phyloP scores from a whole-genome alignment of 1,140 invertebrate genomes.

The Pseudomyrmex dendroicus region DNA sequence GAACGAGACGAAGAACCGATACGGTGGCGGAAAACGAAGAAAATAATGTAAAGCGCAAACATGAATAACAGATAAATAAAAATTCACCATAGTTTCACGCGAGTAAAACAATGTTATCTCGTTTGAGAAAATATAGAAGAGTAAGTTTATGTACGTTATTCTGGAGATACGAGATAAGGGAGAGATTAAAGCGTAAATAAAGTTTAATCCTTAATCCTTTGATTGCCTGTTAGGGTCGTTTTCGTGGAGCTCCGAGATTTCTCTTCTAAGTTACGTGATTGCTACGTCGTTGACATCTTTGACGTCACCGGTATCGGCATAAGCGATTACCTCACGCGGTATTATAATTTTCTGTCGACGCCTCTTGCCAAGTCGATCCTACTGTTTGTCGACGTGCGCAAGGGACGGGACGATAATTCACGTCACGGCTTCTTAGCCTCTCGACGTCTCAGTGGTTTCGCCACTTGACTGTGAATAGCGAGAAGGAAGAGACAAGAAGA shows the following conservation, averaged over 20 bases:
- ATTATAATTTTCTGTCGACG: conserved; percentile 57
- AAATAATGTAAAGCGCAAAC: background rate
- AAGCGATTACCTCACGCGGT: conserved; percentile 56
- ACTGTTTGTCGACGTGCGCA: conserved; percentile 66
- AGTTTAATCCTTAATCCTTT: conserved; percentile 19
- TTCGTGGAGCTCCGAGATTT: conserved; percentile 5
- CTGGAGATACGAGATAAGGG: background rate
- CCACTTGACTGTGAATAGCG: conserved; percentile 70
- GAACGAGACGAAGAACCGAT: background rate
- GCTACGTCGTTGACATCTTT: conserved; percentile 9
- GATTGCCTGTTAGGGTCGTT: background rate
- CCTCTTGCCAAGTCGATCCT: conserved; percentile 60
- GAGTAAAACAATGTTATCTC: background rate
- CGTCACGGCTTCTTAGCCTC: conserved; percentile 69
- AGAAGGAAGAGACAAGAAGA: conserved; percentile 37
- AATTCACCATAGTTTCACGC: background rate
- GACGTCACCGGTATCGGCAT: conserved; percentile 39
- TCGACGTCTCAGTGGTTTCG: conserved; percentile 69
- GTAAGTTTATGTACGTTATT: background rate
- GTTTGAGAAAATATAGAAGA: background rate
- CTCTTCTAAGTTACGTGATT: background rate
- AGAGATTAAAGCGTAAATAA: conserved; percentile 10
- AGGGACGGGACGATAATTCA: conserved; percentile 69
- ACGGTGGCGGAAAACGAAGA: conserved; percentile 1
- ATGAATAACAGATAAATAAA: background rate